Base-by-base conservation (phyloP, 1,140 invertebrate genomes). In the Ostrea edulis region DNA sequence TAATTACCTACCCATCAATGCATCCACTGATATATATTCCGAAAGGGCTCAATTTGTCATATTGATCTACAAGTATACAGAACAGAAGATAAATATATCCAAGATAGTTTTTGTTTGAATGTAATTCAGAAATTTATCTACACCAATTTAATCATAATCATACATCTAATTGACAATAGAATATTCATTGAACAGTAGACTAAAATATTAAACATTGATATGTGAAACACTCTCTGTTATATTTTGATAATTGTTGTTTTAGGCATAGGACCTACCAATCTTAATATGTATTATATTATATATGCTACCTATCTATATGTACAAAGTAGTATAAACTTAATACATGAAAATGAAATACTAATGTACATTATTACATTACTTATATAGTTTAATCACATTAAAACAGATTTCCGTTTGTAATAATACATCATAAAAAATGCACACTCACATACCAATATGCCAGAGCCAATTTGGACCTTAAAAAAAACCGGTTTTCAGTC, bases 11-110 rank as follows among this genome's bases (percentile, higher is more conserved):
- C 62, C 62, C 62, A 68, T 68, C 62, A 68, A 68, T 68, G 62
- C 62, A 68, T 68, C 62, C 62, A 68, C 62, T 68, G 62, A 68
- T 68, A 68, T 68, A 68, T n/a, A 68, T 68, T 5, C 62, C 62
- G n/a, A 68, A 68, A 68, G 62, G 62, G 62, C 62, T 68, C 62
- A 68, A 68, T 68, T 68, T 68, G n/a, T 68, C 62, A 68, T 68
- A 68, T 5, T 68, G 62, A 68, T 68, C 62, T 68, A 68, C 62
- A 68, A 68, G 14, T 68, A 68, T 68, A n/a, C 2, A 68, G n/a
- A 68, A 68, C 14, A 68, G 20, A 68, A 8, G 12, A 7, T 54
- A 54, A 68, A 68, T 68, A 68, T 68, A n/a, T n/a, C n/a, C n/a
- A 12, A 7, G 0, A 68, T n/a, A 68, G 5, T 68, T 68, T 68